Evolutionary conservation across 2,797 vertebrate species (phyloP), one percentile per base, ranked within the genome.

Genomic region (Phylloscopus collybita): DNA sequence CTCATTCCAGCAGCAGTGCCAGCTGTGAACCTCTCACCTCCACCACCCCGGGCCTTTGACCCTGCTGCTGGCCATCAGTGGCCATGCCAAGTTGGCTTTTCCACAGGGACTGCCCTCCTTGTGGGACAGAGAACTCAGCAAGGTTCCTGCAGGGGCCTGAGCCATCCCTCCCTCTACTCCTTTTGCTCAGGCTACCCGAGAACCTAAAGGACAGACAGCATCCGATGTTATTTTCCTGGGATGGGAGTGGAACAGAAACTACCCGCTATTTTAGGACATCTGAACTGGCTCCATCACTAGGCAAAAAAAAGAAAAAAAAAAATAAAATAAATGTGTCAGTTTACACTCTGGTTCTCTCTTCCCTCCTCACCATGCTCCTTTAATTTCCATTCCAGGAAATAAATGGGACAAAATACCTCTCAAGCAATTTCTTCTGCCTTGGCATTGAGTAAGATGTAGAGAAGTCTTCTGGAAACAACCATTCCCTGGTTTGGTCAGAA

Each of bases 21-120:
- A 90, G 88, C 66, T 86, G 70, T 76, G 89, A 91, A 67, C 67
- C 83, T 88, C 85, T 92, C 91, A 88, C 91, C 81, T 92, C 23
- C 23, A 54, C 45, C 62, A 22, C 29, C 54, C 29, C 0, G 1
- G 56, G 47, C 53, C 27, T n/a, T 17, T 91, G 89, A 93, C 75
- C 89, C 72, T 86, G 56, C 54, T 75, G 87, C 75, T 95, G 89
- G 78, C 85, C 45, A 60, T 12, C 80, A 60, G 76, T 29, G 34
- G 36, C 59, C 4, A 1, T 73, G 82, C 87, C 92, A 93, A 86
- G 66, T 62, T 86, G 90, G 23, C 29, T 84, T 57, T 59, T 85
- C 71, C 78, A 44, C 59, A 64, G 45, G 47, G 59, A 49, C 60
- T 38, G 62, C 26, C 61, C 76, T 90, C 47, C 86, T 72, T 47